A percentile compares a stretch with the other conserved stretches of the same genome.
phyloP scores from a whole-genome alignment of 2,797 vertebrate species.

The Leptatherina wallacei region DNA sequence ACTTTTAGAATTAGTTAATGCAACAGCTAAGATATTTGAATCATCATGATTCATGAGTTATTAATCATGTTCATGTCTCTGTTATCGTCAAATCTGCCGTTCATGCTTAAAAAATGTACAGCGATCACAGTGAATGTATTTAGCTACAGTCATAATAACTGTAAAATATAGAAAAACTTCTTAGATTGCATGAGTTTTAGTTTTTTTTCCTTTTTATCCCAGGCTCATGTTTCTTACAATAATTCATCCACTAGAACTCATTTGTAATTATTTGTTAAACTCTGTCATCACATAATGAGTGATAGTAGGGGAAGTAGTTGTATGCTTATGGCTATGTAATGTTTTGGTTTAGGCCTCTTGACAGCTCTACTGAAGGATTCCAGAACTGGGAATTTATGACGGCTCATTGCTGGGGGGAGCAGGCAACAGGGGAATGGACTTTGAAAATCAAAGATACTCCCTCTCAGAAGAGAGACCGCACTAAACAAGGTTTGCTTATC shows the following conservation, averaged over 20 bases:
- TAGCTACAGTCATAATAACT: neutral
- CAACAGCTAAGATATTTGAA: neutral
- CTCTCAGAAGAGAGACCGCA: conserved; percentile 84
- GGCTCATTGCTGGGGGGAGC: conserved; percentile 96
- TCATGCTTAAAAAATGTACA: neutral
- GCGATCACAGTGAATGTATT: neutral
- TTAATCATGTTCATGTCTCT: conserved; percentile 21
- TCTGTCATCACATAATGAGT: neutral
- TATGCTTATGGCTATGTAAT: conserved; percentile 18
- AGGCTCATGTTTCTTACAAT: neutral
- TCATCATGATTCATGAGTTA: conserved; percentile 21
- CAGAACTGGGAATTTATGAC: conserved; percentile 98
- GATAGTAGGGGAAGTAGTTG: no score
- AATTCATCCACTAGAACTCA: neutral
- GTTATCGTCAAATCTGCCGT: neutral
- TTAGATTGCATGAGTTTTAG: neutral
- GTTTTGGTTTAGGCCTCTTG: conserved; percentile 85
- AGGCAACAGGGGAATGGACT: conserved; percentile 91
- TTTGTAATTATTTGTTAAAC: conserved; percentile 5
- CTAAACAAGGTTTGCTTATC: conserved; percentile 84
- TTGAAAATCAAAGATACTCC: conserved; percentile 92
- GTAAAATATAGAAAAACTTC: conserved; percentile 1
- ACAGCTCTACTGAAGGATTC: conserved; percentile 94
- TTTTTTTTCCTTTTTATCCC: neutral
- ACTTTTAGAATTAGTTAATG: conserved; percentile 12